Percentiles rank a stretch among this genome's conserved stretches.
phyloP scores from a whole-genome alignment of 2,888 invertebrate species.

The Mythimna albipuncta region DNA sequence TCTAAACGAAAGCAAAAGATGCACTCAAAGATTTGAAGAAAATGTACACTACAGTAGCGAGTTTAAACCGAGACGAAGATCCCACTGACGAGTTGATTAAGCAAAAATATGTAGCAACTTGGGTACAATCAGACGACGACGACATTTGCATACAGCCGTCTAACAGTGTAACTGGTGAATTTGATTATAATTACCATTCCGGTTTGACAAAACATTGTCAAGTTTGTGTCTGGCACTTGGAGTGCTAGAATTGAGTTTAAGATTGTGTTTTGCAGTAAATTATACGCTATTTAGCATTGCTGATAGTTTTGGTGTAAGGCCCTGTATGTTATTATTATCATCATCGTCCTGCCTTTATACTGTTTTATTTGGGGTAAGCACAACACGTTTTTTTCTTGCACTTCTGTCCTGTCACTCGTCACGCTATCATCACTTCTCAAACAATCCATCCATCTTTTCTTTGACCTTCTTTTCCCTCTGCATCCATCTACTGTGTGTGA shows the following conservation, averaged over 20 bases:
- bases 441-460: too few species aligned
- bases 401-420: too few species aligned
- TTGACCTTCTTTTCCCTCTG: too few species aligned
- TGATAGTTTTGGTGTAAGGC: constrained; percentile 9
- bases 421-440: too few species aligned
- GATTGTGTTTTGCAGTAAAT: constrained; percentile 10
- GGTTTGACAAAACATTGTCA: constrained; percentile 55
- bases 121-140: constrained; percentile 51
- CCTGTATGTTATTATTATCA: background rate
- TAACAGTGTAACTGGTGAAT: constrained; percentile 61
- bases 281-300: constrained; percentile 22
- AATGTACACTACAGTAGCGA: constrained; percentile 20
- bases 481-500: background rate
- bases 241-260: background rate
- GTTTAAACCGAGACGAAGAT: constrained; percentile 19
- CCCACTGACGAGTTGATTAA: constrained; percentile 53
- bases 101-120: constrained; percentile 65
- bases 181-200: constrained; percentile 72
- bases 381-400: too few species aligned
- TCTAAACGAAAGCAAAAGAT: constrained; percentile 17
- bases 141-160: constrained; percentile 69
- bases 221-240: constrained; percentile 33
- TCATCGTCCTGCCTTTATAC: too few species aligned
- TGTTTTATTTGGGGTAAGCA: too few species aligned
- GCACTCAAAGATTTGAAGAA: constrained; percentile 17